Evolutionary conservation across 2,113 vertebrate genomes (phyloP), one percentile per base, ranked within the genome.

Genomic region (Microcebus griseorufus): DNA sequence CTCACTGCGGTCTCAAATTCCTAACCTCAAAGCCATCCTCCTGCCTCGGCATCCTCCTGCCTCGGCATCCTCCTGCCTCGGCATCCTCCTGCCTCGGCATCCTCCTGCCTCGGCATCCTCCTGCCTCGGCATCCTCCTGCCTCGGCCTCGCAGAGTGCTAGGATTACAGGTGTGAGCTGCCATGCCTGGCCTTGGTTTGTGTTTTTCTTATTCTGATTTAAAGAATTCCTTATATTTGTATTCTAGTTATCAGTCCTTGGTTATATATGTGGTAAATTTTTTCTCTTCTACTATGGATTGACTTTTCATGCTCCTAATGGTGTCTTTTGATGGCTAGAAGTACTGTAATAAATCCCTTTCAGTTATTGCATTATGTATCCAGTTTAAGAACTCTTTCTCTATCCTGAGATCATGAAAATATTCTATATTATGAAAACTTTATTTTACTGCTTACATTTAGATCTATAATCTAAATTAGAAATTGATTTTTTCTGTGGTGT

Each of bases 251-350:
- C 65, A 81, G 27, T 37, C 53, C 18, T 91, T 53, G 16, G 20
- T 67, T 94, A 48, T 88, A 45, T 88, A 58, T 89, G 20, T 86
- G 64, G 62, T 78, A 84, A 96, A 89, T 91, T 83, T 65, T 72
- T 81, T 72, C 17, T 69, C 22, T 13, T 42, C 53, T 32, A 12
- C n/a, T 83, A 1, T 69, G 25, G 23, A 58, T 91, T 53, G 39
- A 72, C 27, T 84, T 93, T 48, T 81, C 22, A 16, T 65, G 78
- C 34, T 94, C 23, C 42, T 79, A 65, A 13, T 92, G 39, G 12
- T 84, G 9, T 92, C 34, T 92, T 93, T 95, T 75, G 32, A 45
- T 73, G 69, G 17, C 22, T 48, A 58, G 48, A 84, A 39, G 5
- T 90, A 87, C 14, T 92, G 51, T 72, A 37, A 84, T 32, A 90